A percentile compares a stretch with the other conserved stretches of the same genome.
These are phyloP conservation scores for Mesitornis unicolor DNA, from an alignment of 2,113 vertebrate species.

Conservation along the genomic window DNA sequence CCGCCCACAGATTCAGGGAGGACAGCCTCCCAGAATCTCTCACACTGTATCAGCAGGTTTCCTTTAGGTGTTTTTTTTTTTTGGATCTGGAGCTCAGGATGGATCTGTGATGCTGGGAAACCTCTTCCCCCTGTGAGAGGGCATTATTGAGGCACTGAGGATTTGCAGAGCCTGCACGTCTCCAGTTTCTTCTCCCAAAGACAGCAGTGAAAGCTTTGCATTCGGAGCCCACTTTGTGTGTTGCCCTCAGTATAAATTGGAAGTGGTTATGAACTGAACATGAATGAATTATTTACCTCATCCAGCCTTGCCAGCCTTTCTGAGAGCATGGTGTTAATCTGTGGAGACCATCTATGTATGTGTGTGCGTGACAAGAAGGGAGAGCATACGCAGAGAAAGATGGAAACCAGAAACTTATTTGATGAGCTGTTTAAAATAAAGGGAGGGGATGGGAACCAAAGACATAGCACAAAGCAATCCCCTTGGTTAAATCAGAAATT, in stretches of 20 bases:
- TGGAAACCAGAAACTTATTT: not conserved
- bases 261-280: not conserved
- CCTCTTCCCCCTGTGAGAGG: not conserved
- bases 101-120: not conserved
- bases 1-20: not conserved
- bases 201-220: rapidly evolving
- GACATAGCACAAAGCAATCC: rapidly evolving
- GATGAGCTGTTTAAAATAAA: not conserved
- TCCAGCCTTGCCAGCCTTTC: not conserved
- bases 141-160: not conserved
- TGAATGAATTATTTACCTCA: not conserved
- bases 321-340: not conserved
- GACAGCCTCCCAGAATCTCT: not conserved
- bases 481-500: not conserved
- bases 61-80: not conserved
- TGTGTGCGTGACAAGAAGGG: not conserved
- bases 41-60: not conserved
- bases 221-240: not conserved
- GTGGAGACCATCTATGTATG: rapidly evolving
- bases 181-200: not conserved
- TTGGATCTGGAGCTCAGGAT: not conserved
- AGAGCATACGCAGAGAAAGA: not conserved
- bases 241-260: not conserved
- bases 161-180: not conserved
- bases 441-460: not conserved